Evolutionary conservation across 1,140 invertebrate genomes (phyloP), one percentile per base, ranked within the genome.

Genomic region (Scaptomyza montana): DNA sequence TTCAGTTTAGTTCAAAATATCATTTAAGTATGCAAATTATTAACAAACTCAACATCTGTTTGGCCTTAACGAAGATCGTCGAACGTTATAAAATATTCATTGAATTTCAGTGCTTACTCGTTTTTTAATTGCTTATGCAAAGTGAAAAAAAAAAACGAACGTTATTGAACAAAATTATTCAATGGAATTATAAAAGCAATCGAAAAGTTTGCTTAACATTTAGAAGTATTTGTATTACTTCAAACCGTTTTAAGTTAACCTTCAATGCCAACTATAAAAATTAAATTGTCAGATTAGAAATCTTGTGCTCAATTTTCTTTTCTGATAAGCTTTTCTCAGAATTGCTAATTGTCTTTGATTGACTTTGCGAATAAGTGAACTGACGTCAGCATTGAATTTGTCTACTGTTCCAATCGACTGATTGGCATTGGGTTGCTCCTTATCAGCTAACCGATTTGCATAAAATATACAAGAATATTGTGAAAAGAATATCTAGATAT

Each of bases 381-480:
- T 53, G 60, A 63, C 49, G 33, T 51, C 47, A 63, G 43, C 55
- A 59, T 10, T 13, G 16, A 16, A 43, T 10, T 41, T 47, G 21
- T 3, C 9, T 33, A 25, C 1, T 36, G 50, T 69, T 49, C 65
- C 47, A 60, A 3, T 10, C 50, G 33, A 55, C n/a, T 69, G 59
- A 62, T 28, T 62, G 30, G 21, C 21, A 16, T 30, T 8, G 30
- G 45, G n/a, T 30, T 36, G 36, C 25, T 77, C 59, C 57, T 41
- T 13, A 46, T 33, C 25, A 9, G 13, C n/a, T 33, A 16, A 9
- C 33, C 25, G 51, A 71, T 78, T 84, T 64, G 73, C 73, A 74
- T 77, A 76, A 80, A 66, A 79, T 79, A 80, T 77, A 46, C 63
- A 5, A 51, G 13, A 57, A 19, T 49, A 39, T n/a, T 6, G 19